A percentile compares a stretch with the other conserved stretches of the same genome.
Evolutionary conservation across 1,140 invertebrate genomes (phyloP).

Genomic region (Mercenaria mercenaria): DNA sequence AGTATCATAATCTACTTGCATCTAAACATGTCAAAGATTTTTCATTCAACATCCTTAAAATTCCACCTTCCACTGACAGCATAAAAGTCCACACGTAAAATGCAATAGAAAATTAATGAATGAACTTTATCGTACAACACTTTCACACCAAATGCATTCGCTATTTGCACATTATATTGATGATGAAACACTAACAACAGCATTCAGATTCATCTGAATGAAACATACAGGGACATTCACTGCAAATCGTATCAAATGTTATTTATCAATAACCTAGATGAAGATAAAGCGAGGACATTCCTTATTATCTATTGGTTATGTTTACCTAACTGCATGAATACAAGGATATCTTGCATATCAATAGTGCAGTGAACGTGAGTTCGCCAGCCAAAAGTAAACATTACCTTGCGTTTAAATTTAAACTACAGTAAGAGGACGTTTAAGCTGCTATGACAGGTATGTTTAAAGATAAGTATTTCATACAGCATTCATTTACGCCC

Average conservation of each 20-base stretch:
- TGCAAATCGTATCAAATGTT: not conserved
- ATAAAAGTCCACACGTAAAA: too few species aligned
- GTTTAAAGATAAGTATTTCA: not conserved
- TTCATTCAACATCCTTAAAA: too few species aligned
- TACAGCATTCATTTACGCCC: conserved; percentile 10
- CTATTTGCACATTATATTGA: not conserved
- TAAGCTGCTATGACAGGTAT: not conserved
- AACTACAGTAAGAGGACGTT: not conserved
- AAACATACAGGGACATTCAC: not conserved
- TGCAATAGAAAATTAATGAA: too few species aligned
- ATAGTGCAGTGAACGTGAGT: conserved; percentile 27
- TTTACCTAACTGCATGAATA: conserved; percentile 15
- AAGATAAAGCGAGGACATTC: not conserved
- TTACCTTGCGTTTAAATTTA: conserved; percentile 28
- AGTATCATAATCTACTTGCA: too few species aligned
- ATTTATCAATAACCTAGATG: conserved; percentile 14
- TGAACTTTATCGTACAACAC: too few species aligned
- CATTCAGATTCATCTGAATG: not conserved
- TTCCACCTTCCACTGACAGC: too few species aligned
- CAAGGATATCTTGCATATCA: not conserved
- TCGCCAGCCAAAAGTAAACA: conserved; percentile 20
- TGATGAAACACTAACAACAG: not conserved
- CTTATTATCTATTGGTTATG: not conserved
- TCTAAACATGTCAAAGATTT: too few species aligned
- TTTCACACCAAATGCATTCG: too few species aligned